Conservation (phyloP, 2,888 invertebrate genomes). For the Eumacrocentrus americanus region DNA sequence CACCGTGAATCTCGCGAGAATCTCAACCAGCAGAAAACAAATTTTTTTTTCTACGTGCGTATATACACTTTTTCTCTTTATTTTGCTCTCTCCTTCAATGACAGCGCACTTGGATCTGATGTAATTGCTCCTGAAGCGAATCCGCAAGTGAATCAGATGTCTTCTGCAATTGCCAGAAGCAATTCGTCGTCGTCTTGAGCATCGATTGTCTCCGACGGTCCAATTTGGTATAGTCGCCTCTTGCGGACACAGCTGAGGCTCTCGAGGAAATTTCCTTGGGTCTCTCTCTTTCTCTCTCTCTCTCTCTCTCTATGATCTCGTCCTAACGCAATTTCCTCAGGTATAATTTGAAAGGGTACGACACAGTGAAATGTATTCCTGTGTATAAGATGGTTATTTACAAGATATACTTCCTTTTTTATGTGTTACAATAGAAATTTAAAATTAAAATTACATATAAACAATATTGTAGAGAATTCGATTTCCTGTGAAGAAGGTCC, state of each 20-base stretch:
- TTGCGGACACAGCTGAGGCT: slow-evolving; percentile 28
- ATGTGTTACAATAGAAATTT: too few relatives aligned
- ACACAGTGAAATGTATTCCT: too few relatives aligned
- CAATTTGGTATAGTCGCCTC: slow-evolving; percentile 32
- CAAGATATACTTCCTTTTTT: too few relatives aligned
- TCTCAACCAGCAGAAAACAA: slow-evolving; percentile 1
- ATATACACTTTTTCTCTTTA: background rate
- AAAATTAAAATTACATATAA: too few relatives aligned
- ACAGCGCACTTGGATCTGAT: slow-evolving; percentile 13
- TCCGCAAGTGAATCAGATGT: slow-evolving; percentile 27
- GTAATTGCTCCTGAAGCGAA: slow-evolving; percentile 15
- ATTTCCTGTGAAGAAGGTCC: too few relatives aligned
- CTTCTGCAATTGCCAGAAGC: slow-evolving; percentile 20
- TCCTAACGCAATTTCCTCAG: slow-evolving; percentile 36
- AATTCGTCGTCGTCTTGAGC: slow-evolving; percentile 22
- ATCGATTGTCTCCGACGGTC: slow-evolving; percentile 25
- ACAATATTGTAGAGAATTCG: too few relatives aligned
- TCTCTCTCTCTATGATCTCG: too few relatives aligned
- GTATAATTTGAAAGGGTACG: slow-evolving; percentile 24
- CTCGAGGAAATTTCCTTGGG: slow-evolving; percentile 30
- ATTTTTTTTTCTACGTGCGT: slow-evolving; percentile 21
- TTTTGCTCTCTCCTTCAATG: background rate
- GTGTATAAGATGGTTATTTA: too few relatives aligned
- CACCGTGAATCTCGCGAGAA: slow-evolving; percentile 11
- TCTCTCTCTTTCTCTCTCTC: too few relatives aligned